Conservation (phyloP, 30 jellyfish, hydroid and myxozoan genomes). For the Hydractinia symbiolongicarpus region DNA sequence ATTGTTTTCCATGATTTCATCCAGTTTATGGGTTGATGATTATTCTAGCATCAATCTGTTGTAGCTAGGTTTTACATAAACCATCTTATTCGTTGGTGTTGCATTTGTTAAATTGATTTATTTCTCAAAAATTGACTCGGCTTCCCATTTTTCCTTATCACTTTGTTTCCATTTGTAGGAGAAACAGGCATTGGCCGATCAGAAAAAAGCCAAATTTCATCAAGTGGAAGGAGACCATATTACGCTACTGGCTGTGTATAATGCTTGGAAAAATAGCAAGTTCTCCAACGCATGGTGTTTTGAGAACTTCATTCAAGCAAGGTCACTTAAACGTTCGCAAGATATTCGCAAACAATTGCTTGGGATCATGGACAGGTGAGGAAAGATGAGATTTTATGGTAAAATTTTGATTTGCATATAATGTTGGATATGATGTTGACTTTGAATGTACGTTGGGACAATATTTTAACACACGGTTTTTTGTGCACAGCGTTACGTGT, state of each 20-base stretch:
- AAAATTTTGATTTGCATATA: too few species aligned
- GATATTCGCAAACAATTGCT: constrained; percentile 94
- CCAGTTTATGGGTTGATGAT: too few species aligned
- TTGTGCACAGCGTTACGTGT: too few species aligned
- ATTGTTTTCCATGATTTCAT: too few species aligned
- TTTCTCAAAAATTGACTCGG: neutral
- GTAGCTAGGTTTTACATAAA: too few species aligned
- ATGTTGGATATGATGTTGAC: too few species aligned
- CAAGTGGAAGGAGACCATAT: constrained; percentile 97
- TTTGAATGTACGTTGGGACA: too few species aligned
- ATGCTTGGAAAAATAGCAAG: constrained; percentile 98
- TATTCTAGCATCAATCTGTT: too few species aligned
- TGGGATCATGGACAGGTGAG: constrained; percentile 95
- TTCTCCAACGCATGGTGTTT: constrained; percentile 98
- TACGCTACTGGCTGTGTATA: constrained; percentile 89
- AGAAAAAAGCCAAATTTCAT: constrained; percentile 89
- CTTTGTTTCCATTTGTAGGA: constrained; percentile 27
- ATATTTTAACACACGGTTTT: too few species aligned
- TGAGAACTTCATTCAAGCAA: constrained; percentile 92
- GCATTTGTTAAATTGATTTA: neutral
- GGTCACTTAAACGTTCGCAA: constrained; percentile 90
- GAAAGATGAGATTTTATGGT: neutral
- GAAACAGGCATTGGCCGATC: constrained; percentile 97
- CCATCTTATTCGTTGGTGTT: neutral
- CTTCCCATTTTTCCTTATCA: neutral